These are phyloP conservation scores for Parauchenoglanis ngamensis DNA, from an alignment of 2,797 vertebrate genomes.

Conservation along the genomic window DNA sequence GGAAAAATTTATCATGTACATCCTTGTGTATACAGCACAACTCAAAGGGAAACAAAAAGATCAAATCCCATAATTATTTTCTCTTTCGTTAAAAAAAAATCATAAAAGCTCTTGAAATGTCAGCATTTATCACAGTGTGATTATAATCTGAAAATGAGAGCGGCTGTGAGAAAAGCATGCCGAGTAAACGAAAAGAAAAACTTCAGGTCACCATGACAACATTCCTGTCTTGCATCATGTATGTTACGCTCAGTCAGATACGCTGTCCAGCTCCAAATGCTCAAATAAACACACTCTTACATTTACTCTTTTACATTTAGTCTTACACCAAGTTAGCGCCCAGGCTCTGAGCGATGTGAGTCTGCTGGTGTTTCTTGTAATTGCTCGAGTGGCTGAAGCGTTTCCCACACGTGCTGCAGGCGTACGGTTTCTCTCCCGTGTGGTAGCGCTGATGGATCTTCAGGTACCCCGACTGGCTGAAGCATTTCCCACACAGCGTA, in stretches of 20 bases:
- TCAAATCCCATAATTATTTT: not conserved
- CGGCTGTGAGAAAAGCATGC: not conserved
- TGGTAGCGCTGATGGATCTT: conserved; percentile 59
- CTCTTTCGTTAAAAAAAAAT: too few species aligned
- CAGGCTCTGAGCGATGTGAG: conserved; percentile 28
- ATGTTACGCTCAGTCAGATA: not conserved
- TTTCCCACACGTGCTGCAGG: conserved; percentile 54
- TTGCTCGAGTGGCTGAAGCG: conserved; percentile 61
- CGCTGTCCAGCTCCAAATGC: not conserved
- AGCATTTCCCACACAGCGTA: conserved; percentile 57
- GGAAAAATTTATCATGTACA: not conserved
- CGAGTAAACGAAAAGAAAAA: not conserved
- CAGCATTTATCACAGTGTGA: not conserved
- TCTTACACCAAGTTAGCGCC: not conserved
- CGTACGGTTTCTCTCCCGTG: conserved; percentile 60
- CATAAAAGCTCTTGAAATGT: not conserved
- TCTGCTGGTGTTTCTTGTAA: conserved; percentile 59
- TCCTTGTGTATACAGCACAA: not conserved
- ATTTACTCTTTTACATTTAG: not conserved
- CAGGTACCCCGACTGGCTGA: conserved; percentile 58
- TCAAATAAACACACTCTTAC: not conserved
- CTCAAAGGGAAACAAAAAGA: not conserved
- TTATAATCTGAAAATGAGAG: not conserved
- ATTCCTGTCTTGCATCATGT: not conserved
- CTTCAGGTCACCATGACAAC: not conserved